Conservation (phyloP, 2,797 vertebrate genomes). For the Dendrocincla tyrannina region DNA sequence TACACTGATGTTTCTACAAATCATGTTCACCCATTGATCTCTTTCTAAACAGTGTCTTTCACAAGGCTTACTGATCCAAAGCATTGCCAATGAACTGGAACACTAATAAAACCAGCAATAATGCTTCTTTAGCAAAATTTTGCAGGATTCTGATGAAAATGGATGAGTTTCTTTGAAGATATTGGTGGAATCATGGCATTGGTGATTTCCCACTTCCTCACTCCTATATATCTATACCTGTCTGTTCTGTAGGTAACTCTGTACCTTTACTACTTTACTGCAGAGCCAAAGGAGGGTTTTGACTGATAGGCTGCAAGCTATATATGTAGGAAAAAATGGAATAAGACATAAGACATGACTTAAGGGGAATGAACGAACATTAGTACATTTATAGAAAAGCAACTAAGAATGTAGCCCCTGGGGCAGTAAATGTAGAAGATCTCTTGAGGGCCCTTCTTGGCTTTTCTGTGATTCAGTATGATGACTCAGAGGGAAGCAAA, state of each 20-base stretch:
- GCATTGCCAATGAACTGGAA: not conserved
- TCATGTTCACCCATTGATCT: not conserved
- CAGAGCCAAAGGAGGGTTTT: not conserved
- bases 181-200: not conserved
- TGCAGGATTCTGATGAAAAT: not conserved
- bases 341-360: not conserved
- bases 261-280: not conserved
- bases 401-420: not conserved
- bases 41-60: not conserved
- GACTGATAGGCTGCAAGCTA: not conserved
- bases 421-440: not conserved
- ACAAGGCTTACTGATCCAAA: not conserved
- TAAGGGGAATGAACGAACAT: not conserved
- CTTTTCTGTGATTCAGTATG: not conserved
- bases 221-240: not conserved
- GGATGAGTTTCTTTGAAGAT: not conserved
- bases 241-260: not conserved
- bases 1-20: not conserved
- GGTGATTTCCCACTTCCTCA: not conserved
- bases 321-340: not conserved
- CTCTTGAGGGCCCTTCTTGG: not conserved
- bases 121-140: not conserved
- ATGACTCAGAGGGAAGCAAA: not conserved
- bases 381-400: not conserved
- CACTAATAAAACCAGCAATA: not conserved